Evolutionary conservation across 1,140 invertebrate genomes (phyloP).

Genomic region (Hylaeus volcanicus): DNA sequence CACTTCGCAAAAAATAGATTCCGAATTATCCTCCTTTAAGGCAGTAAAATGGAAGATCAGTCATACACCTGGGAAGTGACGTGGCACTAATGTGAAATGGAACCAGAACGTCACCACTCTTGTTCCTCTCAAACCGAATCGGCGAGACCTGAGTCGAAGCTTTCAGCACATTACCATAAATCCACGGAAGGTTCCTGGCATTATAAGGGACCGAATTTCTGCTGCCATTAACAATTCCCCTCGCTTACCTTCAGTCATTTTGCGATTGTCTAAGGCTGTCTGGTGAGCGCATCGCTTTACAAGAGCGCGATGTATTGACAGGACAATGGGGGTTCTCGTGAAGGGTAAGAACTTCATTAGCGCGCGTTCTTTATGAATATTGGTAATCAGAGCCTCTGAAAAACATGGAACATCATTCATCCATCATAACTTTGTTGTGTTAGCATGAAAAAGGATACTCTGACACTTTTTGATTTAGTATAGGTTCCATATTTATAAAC

Average conservation of each 20-base stretch:
- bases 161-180: slow-evolving; percentile 65
- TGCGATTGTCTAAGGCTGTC: slow-evolving; percentile 15
- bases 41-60: background rate
- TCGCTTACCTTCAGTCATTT: slow-evolving; percentile 13
- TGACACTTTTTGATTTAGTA: too few relatives aligned
- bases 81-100: background rate
- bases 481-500: too few relatives aligned
- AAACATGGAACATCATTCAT: too few relatives aligned
- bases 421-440: too few relatives aligned
- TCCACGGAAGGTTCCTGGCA: slow-evolving; percentile 58
- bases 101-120: background rate
- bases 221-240: slow-evolving; percentile 36
- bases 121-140: slow-evolving; percentile 31
- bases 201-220: slow-evolving; percentile 57
- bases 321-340: slow-evolving; percentile 28
- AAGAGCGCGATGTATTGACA: slow-evolving; percentile 8
- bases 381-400: too few relatives aligned
- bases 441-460: too few relatives aligned
- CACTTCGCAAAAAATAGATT: background rate
- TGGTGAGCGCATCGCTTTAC: slow-evolving; percentile 27
- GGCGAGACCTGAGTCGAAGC: slow-evolving; percentile 36
- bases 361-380: slow-evolving; percentile 26
- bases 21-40: background rate
- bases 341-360: slow-evolving; percentile 39
- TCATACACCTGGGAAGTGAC: slow-evolving; percentile 39